Percentiles rank a stretch among this genome's conserved stretches.
Evolutionary conservation across 37 sponge, comb jelly and placozoan species (phyloP).

Genomic region (Agelas oroides): DNA sequence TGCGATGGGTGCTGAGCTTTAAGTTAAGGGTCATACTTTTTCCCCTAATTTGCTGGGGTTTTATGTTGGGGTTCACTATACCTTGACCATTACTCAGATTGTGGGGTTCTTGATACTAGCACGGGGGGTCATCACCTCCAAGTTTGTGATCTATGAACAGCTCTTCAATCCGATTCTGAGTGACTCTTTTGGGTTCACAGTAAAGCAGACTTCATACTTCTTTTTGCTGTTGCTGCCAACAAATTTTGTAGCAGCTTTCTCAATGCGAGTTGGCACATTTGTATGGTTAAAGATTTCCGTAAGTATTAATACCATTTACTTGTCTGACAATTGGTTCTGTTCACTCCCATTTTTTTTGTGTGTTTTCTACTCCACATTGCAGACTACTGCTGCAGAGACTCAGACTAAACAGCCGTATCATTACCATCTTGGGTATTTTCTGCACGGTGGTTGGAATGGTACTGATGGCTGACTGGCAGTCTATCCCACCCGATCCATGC

Average conservation of each 20-base stretch:
- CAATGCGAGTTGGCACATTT: background rate
- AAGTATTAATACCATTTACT: too few species aligned
- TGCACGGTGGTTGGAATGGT: background rate
- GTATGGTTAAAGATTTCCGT: too few species aligned
- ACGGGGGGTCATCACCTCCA: background rate
- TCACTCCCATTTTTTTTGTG: too few species aligned
- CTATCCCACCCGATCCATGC: slow-evolving; percentile 6
- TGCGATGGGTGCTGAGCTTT: too few species aligned
- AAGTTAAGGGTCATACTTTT: too few species aligned
- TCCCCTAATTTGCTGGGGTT: too few species aligned
- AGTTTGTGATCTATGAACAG: slow-evolving; percentile 5
- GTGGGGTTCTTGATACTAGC: background rate
- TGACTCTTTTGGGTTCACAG: slow-evolving; percentile 51
- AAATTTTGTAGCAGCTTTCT: background rate
- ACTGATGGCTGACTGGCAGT: slow-evolving; percentile 20
- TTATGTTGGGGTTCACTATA: too few species aligned
- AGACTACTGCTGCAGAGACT: slow-evolving; percentile 2
- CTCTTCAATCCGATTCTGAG: too few species aligned
- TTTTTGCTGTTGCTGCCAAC: background rate
- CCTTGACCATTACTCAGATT: too few species aligned
- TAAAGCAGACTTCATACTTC: background rate
- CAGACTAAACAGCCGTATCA: background rate
- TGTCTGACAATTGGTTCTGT: too few species aligned
- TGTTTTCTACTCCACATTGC: too few species aligned
- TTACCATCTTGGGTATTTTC: background rate